A percentile compares a stretch with the other conserved stretches of the same genome.
These are phyloP conservation scores for Eudasyphora cyanicolor DNA, from an alignment of 2,888 invertebrate genomes.

Conservation along the genomic window DNA sequence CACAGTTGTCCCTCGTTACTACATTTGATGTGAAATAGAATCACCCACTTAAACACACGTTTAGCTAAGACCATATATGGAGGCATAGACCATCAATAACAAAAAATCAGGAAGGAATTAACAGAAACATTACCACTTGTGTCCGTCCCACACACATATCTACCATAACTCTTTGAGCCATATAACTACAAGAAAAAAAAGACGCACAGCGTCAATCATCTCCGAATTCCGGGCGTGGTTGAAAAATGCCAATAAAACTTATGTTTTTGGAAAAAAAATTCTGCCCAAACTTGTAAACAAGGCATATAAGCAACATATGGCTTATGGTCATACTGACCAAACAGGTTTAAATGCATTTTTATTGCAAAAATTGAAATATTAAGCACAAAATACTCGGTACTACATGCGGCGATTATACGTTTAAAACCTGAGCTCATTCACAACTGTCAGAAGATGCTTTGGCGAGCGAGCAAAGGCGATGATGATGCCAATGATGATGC, in stretches of 20 bases:
- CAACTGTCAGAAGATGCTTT: too few relatives aligned
- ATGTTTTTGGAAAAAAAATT: neutral
- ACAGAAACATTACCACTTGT: neutral
- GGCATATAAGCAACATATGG: constrained; percentile 30
- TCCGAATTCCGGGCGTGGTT: neutral
- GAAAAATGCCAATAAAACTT: neutral
- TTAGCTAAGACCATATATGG: too few relatives aligned
- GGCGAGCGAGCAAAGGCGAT: too few relatives aligned
- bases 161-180: too few relatives aligned
- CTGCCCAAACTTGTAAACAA: constrained; percentile 35
- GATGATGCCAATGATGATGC: constrained; percentile 34
- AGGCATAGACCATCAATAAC: too few relatives aligned
- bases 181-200: neutral
- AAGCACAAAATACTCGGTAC: constrained; percentile 18
- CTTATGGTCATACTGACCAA: constrained; percentile 62
- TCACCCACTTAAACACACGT: too few relatives aligned
- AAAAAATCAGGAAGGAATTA: constrained; percentile 5
- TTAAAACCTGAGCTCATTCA: constrained; percentile 28
- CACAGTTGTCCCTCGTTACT: too few relatives aligned
- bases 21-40: too few relatives aligned
- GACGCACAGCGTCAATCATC: too few relatives aligned
- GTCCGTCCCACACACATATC: neutral
- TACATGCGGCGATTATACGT: constrained; percentile 22
- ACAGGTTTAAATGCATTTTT: constrained; percentile 61
- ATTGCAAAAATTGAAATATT: constrained; percentile 47